These are phyloP conservation scores for Pocillopora damicornis DNA, from an alignment of 64 coral and sea anemone genomes.

Conservation along the genomic window DNA sequence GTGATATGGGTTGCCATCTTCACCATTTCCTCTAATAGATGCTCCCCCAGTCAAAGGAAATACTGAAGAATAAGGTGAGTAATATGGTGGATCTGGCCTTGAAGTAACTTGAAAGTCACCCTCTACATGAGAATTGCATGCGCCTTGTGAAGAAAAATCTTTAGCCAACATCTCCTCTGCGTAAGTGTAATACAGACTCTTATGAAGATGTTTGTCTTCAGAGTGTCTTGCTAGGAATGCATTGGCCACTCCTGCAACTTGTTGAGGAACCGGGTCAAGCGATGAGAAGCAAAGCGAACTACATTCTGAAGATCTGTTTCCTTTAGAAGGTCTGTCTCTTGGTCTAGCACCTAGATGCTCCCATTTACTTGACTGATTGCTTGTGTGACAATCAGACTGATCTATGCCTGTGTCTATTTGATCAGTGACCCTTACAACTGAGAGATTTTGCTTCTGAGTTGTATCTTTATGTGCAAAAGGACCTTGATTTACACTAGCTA, in stretches of 20 bases:
- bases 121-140: background rate
- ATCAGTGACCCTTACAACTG: background rate
- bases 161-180: too few species aligned
- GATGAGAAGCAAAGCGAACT: background rate
- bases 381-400: background rate
- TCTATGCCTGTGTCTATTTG: background rate
- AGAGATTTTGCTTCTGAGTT: too few species aligned
- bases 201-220: background rate
- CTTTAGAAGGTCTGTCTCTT: background rate
- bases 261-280: background rate
- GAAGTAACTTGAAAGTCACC: background rate
- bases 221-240: constrained; percentile 9
- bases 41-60: too few species aligned
- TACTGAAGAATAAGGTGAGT: background rate
- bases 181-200: background rate
- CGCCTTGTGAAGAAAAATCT: background rate
- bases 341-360: constrained; percentile 14
- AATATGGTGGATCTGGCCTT: background rate
- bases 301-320: too few species aligned
- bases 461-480: background rate
- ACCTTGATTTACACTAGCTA: background rate
- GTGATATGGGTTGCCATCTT: too few species aligned
- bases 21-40: too few species aligned
- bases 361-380: background rate
- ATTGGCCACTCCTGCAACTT: background rate